Conservation (phyloP, 2,888 invertebrate species). For the Sphaeridia pumilis region DNA sequence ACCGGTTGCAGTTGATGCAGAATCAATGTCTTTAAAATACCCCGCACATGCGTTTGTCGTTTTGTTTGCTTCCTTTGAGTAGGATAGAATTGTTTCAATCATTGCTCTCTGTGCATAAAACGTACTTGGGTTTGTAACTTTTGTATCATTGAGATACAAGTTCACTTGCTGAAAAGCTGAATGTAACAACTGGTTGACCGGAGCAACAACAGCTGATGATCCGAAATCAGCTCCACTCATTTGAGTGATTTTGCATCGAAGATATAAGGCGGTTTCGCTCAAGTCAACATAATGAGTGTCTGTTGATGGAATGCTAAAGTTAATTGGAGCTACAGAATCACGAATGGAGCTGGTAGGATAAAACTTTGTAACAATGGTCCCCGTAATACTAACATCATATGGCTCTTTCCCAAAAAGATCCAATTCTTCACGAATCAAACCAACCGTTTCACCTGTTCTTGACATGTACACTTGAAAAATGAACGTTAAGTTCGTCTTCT, state of each 20-base stretch:
- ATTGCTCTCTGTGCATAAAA: no score
- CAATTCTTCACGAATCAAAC: no score
- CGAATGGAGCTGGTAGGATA: neutral
- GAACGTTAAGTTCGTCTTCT: no score
- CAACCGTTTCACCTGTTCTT: no score
- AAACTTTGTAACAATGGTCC: conserved; percentile 2
- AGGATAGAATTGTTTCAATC: no score
- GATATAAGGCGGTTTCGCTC: conserved; percentile 4
- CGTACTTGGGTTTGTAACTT: neutral
- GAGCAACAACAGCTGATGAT: conserved; percentile 2
- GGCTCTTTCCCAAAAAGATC: no score
- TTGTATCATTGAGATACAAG: conserved; percentile 13
- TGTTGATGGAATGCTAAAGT: conserved; percentile 12
- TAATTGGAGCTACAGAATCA: conserved; percentile 1
- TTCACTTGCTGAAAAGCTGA: conserved; percentile 9
- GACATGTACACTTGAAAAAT: no score
- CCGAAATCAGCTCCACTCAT: neutral
- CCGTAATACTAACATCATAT: no score
- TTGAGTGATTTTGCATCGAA: conserved; percentile 4
- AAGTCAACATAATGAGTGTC: conserved; percentile 17
- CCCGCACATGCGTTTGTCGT: no score
- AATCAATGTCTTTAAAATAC: no score
- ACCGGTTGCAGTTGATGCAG: no score
- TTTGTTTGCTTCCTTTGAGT: no score
- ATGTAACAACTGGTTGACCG: conserved; percentile 13